phyloP scores from a whole-genome alignment of 2,113 vertebrate genomes.

The Carlito syrichta region DNA sequence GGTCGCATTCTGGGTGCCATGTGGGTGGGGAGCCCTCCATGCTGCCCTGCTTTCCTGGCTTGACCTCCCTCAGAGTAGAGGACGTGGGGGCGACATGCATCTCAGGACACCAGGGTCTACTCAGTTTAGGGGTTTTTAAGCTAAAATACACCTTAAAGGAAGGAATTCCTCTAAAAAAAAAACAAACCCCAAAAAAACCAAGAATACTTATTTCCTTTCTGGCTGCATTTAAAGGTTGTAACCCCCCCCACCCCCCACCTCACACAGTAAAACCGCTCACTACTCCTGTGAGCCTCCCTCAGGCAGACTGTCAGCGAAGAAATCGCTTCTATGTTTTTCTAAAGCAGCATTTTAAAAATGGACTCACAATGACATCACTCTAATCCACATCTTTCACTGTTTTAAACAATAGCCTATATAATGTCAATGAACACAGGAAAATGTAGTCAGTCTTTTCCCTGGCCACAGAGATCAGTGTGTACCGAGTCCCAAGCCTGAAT shows the following conservation, averaged over 20 bases:
- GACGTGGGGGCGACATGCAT: no score
- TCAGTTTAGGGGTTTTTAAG: not conserved
- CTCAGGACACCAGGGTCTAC: not conserved
- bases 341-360: not conserved
- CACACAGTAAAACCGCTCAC: not conserved
- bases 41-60: no score
- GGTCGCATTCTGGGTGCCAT: no score
- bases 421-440: constrained; percentile 42
- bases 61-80: no score
- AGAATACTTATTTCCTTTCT: constrained; percentile 42
- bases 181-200: no score
- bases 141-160: constrained; percentile 56
- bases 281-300: constrained; percentile 58
- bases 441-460: constrained; percentile 63
- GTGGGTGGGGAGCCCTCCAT: no score
- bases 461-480: constrained; percentile 55
- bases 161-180: not conserved
- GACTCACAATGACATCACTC: constrained; percentile 17
- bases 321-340: constrained; percentile 56
- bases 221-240: not conserved
- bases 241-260: no score
- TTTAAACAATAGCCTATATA: constrained; percentile 36
- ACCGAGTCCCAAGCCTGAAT: constrained; percentile 18
- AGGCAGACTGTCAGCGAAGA: constrained; percentile 55
- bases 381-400: not conserved